These are phyloP conservation scores for Norana najaformis DNA, from an alignment of 2,888 invertebrate species.

Conservation along the genomic window DNA sequence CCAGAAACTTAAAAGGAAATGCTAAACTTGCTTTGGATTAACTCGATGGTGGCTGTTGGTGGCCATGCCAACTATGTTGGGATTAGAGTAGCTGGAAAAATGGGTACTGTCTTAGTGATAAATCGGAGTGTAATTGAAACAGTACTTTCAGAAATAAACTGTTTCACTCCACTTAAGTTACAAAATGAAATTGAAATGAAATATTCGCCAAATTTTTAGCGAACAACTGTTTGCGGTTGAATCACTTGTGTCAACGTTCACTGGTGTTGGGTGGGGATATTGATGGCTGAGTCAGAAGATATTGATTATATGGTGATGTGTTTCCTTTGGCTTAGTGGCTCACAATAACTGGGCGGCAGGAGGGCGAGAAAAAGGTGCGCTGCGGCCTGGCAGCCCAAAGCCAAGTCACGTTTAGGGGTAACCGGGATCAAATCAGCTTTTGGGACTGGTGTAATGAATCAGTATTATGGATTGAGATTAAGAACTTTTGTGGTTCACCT, in stretches of 20 bases:
- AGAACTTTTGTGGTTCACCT: background rate
- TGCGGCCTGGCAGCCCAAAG: background rate
- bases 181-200: no score
- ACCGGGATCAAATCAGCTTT: background rate
- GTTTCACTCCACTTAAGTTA: background rate
- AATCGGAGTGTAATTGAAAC: background rate
- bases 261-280: no score
- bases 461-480: background rate
- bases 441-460: background rate
- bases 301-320: constrained; percentile 1
- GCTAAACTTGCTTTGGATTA: no score
- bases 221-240: background rate
- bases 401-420: background rate
- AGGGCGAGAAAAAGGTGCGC: background rate
- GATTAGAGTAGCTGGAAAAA: background rate
- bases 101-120: background rate
- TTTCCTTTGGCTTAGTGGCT: background rate
- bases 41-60: no score
- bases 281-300: background rate
- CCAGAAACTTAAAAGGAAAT: no score
- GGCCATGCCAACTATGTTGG: no score
- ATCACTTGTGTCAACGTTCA: no score
- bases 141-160: background rate
- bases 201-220: background rate
- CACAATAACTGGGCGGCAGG: background rate